Evolutionary conservation across 2,888 invertebrate species (phyloP), one percentile per base, ranked within the genome.

Genomic region (Thalpophila matura): DNA sequence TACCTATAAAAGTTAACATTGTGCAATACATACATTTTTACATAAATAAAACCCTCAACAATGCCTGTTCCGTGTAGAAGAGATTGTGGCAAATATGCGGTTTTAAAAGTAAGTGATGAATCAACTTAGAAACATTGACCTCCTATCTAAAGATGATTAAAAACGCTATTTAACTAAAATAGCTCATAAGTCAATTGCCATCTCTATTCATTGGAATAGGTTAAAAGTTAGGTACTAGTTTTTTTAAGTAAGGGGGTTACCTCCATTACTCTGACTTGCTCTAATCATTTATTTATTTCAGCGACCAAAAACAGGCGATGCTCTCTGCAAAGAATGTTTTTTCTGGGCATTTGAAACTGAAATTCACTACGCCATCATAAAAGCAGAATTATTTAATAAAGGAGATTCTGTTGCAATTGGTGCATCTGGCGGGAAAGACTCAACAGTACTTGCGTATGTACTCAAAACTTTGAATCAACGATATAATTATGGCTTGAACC

Each of bases 361-460:
- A 95, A 97, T 99, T 69, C 99, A 99, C 92, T 96, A 97, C 82
- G 99, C 99, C 0, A 99, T 99, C 49, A 95, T 95, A 1, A 96
- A 97, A 83, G 97, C 97, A 22, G 96, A 97, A 69, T 94, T 99
- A 47, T 99, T 99, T 86, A 96, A 96, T 54, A 95, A 94, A 54
- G 98, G 98, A 0, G 97, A 98, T 82, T 97, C 97, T 37, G 98
- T 99, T 24, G 99, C 99, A 1, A 96, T 99, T 24, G 99, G 98
- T 26, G 99, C 99, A 0, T 98, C 98, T 33, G 98, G 98, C 27
- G 98, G 98, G 26, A 98, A 98, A 95, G 99, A 99, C 91, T 99
- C 99, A 0, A 99, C 99, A 2, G 99, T 99, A 14, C 95, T 99
- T 56, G 99, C 99, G 0, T 98, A 99, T 88, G 96, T 99, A 24